These are phyloP conservation scores for Eclectus roratus DNA, from an alignment of 2,113 vertebrate genomes.

Conservation along the genomic window DNA sequence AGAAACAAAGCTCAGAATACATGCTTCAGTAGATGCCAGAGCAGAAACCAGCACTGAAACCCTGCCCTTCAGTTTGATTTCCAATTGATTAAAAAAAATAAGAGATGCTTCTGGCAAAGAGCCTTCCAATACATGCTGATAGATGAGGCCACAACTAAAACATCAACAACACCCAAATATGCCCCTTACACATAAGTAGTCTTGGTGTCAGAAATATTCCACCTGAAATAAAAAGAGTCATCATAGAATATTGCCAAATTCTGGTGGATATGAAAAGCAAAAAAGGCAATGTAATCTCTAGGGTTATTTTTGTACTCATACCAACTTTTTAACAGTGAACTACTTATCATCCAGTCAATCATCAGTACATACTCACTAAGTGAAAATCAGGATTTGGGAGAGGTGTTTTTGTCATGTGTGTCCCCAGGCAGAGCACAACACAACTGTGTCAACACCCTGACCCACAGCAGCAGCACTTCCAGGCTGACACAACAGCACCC, in stretches of 20 bases:
- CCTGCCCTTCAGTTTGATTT: not conserved
- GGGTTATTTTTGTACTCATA: not conserved
- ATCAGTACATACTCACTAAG: not conserved
- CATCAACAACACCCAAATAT: not conserved
- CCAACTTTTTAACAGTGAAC: not conserved
- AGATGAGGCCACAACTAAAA: not conserved
- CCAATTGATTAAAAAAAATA: not conserved
- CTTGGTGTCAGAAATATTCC: not conserved
- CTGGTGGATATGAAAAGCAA: not conserved
- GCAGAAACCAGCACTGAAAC: not conserved
- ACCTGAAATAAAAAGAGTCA: not conserved
- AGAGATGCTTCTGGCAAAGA: not conserved
- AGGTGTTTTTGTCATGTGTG: rapidly evolving
- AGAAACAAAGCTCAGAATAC: not conserved
- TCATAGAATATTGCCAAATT: not conserved
- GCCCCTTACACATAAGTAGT: not conserved
- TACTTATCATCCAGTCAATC: not conserved
- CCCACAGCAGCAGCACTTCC: rapidly evolving
- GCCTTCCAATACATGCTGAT: not conserved
- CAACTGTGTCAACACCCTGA: rapidly evolving
- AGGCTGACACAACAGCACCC: not conserved
- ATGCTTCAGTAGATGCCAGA: not conserved
- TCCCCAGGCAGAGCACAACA: not conserved
- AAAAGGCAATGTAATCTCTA: not conserved
- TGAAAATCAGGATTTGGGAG: not conserved